Percentiles rank a stretch among this genome's conserved stretches.
phyloP scores from a whole-genome alignment of 1,140 invertebrate species.

The Lineus longissimus region DNA sequence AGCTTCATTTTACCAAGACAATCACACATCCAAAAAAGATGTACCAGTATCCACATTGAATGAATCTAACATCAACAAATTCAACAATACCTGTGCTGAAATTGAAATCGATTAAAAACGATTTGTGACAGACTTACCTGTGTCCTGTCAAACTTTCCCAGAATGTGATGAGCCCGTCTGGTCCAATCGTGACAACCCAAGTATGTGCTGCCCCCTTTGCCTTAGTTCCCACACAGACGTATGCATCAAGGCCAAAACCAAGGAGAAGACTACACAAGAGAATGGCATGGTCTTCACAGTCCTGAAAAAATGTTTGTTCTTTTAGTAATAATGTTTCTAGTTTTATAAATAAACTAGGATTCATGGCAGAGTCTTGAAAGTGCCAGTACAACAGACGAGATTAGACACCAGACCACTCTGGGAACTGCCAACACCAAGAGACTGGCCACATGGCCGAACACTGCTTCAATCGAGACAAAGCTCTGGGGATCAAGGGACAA shows the following conservation, averaged over 20 bases:
- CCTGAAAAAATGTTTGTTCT: constrained; percentile 43
- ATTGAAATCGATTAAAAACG: too few species aligned
- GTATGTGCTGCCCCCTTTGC: constrained; percentile 40
- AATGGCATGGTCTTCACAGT: constrained; percentile 53
- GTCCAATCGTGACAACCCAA: constrained; percentile 48
- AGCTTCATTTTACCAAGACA: too few species aligned
- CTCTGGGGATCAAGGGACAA: too few species aligned
- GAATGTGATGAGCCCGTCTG: constrained; percentile 48
- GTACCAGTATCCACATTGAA: too few species aligned
- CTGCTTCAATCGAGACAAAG: too few species aligned
- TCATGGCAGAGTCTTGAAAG: not conserved
- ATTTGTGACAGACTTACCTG: constrained; percentile 34
- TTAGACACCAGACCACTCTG: too few species aligned
- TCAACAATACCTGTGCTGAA: too few species aligned
- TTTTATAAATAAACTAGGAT: not conserved
- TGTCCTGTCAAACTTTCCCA: constrained; percentile 54
- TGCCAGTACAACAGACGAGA: not conserved
- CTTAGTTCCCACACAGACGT: constrained; percentile 53
- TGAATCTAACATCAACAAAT: too few species aligned
- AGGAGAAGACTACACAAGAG: constrained; percentile 54
- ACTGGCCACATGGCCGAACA: not conserved
- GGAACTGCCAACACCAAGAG: not conserved
- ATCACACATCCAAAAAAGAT: too few species aligned
- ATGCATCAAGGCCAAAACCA: constrained; percentile 56
- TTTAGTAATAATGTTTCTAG: not conserved